These are phyloP conservation scores for Xylota segnis DNA, from an alignment of 2,888 invertebrate species.

Conservation along the genomic window DNA sequence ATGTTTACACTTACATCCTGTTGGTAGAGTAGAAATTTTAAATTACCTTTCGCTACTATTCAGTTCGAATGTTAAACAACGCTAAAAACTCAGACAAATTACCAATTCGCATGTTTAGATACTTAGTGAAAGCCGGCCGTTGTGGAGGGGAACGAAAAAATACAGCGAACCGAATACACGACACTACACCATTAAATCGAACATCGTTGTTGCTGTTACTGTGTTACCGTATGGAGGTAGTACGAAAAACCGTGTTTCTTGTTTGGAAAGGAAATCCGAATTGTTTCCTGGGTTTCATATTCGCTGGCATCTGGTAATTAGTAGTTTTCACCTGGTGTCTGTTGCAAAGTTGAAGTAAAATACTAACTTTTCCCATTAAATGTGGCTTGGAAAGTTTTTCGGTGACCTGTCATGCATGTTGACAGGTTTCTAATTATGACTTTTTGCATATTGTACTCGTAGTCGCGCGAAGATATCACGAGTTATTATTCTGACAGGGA, in stretches of 20 bases:
- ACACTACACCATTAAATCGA: constrained; percentile 40
- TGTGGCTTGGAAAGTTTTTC: constrained; percentile 42
- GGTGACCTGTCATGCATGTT: constrained; percentile 38
- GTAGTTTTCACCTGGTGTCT: constrained; percentile 53
- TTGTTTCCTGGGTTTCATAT: constrained; percentile 59
- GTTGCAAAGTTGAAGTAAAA: constrained; percentile 5
- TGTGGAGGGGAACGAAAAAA: neutral
- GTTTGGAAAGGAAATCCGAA: constrained; percentile 51
- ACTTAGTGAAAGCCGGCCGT: constrained; percentile 5
- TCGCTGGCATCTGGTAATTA: constrained; percentile 55
- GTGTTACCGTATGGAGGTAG: neutral
- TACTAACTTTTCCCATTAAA: constrained; percentile 44
- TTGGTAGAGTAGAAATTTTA: constrained; percentile 14
- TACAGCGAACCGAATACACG: constrained; percentile 14
- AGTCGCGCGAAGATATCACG: constrained; percentile 11
- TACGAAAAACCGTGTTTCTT: constrained; percentile 28
- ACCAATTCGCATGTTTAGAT: constrained; percentile 51
- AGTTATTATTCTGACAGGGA: constrained; percentile 23
- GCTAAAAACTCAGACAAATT: constrained; percentile 41
- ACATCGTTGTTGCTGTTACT: constrained; percentile 6
- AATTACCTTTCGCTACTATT: constrained; percentile 27
- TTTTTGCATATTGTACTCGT: constrained; percentile 25
- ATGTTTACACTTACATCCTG: neutral
- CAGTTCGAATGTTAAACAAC: constrained; percentile 20
- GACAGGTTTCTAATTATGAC: constrained; percentile 52